phyloP scores from a whole-genome alignment of 2,888 invertebrate genomes.

The Tinea trinotella region DNA sequence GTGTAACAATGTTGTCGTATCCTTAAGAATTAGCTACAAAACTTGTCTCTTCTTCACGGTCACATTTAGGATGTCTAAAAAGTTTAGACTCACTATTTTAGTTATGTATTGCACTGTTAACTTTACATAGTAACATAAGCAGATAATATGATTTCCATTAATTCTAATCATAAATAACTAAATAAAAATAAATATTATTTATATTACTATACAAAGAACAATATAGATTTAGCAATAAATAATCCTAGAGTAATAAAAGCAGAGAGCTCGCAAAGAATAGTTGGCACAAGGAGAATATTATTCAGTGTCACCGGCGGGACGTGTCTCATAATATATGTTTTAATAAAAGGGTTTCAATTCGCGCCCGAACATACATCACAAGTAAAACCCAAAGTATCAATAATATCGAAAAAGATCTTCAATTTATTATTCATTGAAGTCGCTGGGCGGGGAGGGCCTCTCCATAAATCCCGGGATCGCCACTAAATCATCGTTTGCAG shows the following conservation, averaged over 20 bases:
- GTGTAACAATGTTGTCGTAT: conserved; percentile 20
- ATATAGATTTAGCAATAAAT: conserved; percentile 45
- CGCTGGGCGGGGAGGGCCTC: conserved; percentile 42
- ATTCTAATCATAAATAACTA: no score
- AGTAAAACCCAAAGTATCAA: conserved; percentile 58
- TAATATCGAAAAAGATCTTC: conserved; percentile 63
- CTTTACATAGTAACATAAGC: no score
- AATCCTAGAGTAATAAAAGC: conserved; percentile 58
- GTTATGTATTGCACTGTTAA: no score
- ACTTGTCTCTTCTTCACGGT: conserved; percentile 31
- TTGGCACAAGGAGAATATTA: conserved; percentile 48
- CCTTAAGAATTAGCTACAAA: conserved; percentile 44
- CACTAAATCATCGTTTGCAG: conserved; percentile 62
- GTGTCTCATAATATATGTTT: conserved; percentile 68
- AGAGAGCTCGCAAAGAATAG: conserved; percentile 51
- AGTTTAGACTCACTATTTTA: not conserved
- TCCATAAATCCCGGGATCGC: conserved; percentile 59
- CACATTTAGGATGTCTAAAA: not conserved
- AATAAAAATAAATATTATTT: no score
- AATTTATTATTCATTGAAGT: conserved; percentile 68
- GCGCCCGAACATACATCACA: conserved; percentile 60
- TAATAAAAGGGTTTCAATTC: conserved; percentile 71
- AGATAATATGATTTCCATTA: no score
- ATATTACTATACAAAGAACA: not conserved
- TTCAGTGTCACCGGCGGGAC: conserved; percentile 65